Evolutionary conservation across 2,797 vertebrate genomes (phyloP).

Genomic region (Pelodytes ibericus): DNA sequence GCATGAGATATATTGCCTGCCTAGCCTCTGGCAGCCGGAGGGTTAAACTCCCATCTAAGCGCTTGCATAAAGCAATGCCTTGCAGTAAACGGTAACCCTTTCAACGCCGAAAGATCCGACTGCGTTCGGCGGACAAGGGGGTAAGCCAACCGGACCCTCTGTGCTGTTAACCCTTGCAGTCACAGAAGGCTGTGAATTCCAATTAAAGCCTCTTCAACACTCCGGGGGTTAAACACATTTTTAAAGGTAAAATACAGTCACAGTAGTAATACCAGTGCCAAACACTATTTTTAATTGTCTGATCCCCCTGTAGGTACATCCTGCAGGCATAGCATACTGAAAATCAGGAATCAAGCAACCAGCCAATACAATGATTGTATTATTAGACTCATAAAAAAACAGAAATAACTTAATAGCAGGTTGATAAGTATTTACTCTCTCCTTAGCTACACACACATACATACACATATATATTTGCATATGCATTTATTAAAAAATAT

Average conservation of each 20-base stretch:
- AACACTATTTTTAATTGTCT: background rate
- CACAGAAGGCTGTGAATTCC: background rate
- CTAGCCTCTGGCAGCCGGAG: background rate
- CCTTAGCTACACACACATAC: background rate
- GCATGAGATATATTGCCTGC: background rate
- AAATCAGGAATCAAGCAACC: background rate
- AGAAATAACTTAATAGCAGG: background rate
- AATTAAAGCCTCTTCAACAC: background rate
- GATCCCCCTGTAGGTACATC: background rate
- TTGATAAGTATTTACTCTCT: background rate
- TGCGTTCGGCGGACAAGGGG: too few species aligned
- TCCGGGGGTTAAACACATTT: background rate
- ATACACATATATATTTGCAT: background rate
- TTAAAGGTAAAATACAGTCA: background rate
- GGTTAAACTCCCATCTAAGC: too few species aligned
- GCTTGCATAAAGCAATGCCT: background rate
- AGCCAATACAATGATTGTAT: background rate
- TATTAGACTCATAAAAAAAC: background rate
- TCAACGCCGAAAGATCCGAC: background rate
- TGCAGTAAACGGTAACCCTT: background rate
- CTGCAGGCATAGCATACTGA: background rate
- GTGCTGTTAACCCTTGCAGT: background rate
- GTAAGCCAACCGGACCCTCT: background rate
- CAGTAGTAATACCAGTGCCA: background rate
- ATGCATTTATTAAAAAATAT: background rate